Conservation (phyloP, 2,113 vertebrate genomes). For the Calypte anna region DNA sequence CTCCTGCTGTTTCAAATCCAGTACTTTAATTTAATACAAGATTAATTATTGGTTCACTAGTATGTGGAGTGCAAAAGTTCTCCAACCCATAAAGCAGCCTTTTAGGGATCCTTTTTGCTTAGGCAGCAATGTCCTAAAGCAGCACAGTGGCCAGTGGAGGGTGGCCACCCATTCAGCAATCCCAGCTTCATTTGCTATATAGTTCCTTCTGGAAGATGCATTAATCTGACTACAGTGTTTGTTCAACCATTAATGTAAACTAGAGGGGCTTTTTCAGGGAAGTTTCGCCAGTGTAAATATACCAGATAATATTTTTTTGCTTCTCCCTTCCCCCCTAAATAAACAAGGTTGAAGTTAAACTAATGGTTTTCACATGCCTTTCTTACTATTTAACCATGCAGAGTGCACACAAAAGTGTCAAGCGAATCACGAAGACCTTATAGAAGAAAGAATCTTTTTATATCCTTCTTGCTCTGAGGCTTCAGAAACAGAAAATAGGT, state of each 20-base stretch:
- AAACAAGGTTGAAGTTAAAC: neutral
- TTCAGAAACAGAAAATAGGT: neutral
- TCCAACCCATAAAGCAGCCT: neutral
- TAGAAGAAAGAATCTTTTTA: neutral
- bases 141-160: neutral
- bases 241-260: neutral
- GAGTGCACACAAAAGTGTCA: neutral
- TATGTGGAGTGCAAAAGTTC: neutral
- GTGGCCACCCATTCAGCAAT: neutral
- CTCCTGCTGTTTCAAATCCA: slow-evolving; percentile 13
- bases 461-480: neutral
- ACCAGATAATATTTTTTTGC: neutral
- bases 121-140: neutral
- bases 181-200: neutral
- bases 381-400: neutral
- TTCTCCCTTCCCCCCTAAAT: neutral
- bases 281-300: neutral
- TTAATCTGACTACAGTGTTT: neutral
- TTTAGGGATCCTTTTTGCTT: neutral
- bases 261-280: neutral
- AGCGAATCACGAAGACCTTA: neutral
- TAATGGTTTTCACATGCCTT: neutral
- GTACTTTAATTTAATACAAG: neutral
- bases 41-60: neutral
- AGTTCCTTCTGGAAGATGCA: neutral